Base-by-base conservation (phyloP, 2,888 invertebrate genomes). In the Stramonita haemastoma region DNA sequence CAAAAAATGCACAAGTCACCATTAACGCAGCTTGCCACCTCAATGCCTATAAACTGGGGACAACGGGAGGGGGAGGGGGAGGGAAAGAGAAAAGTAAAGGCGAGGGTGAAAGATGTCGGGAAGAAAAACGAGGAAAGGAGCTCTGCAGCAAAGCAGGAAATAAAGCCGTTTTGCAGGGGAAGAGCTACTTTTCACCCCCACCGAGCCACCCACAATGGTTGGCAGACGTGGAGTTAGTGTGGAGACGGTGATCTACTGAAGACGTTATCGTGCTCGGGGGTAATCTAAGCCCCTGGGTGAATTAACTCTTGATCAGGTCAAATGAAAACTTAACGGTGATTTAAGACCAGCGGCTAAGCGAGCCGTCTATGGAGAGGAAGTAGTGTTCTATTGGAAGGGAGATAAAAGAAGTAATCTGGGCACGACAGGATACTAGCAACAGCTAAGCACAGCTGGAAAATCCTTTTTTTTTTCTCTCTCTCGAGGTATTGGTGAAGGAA, bases 231-330 rank as follows among this genome's bases (percentile, higher is more conserved):
- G 46, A 46, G 46, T 46, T 46, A 46, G 46, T 46, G 46, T 46
- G 46, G 46, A 46, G 46, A 46, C 46, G 46, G 2, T 46, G 46
- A 46, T 46, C 46, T 46, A 46, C 4, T 46, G 46, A 46, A 46
- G 46, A 46, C 46, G 11, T 19, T 73, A 73, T 73, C 73, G 73
- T 73, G 73, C n/a, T 13, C n/a, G 22, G 73, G 11, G 60, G n/a
- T 73, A 22, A 73, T 73, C 29, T 11, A 1, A n/a, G 73, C 73
- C 73, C 73, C 26, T 13, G 26, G 26, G 73, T n/a, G n/a, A n/a
- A n/a, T n/a, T 73, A 73, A 73, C 73, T 73, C n/a, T 73, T 73
- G 73, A 73, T 73, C n/a, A n/a, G 73, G n/a, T 26, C 73, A 26
- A 73, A 29, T 73, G 73, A 29, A 73, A 73, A 73, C 73, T 26